Evolutionary conservation across 2,888 invertebrate species (phyloP), one percentile per base, ranked within the genome.

Genomic region (Microctonus hyperodae): DNA sequence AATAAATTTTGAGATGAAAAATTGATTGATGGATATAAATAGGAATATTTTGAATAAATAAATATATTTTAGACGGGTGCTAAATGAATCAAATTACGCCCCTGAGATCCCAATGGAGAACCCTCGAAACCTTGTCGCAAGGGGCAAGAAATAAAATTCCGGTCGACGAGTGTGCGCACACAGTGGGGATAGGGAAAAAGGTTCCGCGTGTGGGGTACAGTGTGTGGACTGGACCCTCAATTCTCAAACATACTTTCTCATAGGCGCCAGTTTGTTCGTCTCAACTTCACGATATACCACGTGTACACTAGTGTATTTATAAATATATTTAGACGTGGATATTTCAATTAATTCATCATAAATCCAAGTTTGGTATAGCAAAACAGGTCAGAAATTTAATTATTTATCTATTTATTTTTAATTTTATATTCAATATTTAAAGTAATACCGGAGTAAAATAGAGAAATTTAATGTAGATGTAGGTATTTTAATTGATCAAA

Each of bases 111-210:
- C 23, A 35, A 20, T 3, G 16, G 61, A 51, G 64, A 57, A 64
- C 60, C 51, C 67, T 60, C 65, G 66, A 37, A 64, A 55, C 67
- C 37, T 68, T 60, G 65, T 59, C 55, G 58, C 20, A 59, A 64
- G 64, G 68, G 71, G 68, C 62, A 67, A 65, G 67, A 58, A 59
- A 51, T 62, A 67, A 64, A 53, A 58, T 63, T 44, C 53, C 64
- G 60, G 59, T 33, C 25, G 60, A 40, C 20, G 51, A 55, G 62
- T 63, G 64, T 48, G 65, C 51, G 63, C 67, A 62, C 60, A 55
- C 58, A 40, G 62, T 28, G 59, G 65, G 67, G 60, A 33, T 62
- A 53, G 62, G 37, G 44, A 37, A 35, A 35, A 61, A 67, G 57
- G 31, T 63, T 50, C 40, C 58, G 48, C 64, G 68, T 61, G 61